Evolutionary conservation across 2,797 vertebrate genomes (phyloP), one percentile per base, ranked within the genome.

Genomic region (Tamandua tetradactyla): DNA sequence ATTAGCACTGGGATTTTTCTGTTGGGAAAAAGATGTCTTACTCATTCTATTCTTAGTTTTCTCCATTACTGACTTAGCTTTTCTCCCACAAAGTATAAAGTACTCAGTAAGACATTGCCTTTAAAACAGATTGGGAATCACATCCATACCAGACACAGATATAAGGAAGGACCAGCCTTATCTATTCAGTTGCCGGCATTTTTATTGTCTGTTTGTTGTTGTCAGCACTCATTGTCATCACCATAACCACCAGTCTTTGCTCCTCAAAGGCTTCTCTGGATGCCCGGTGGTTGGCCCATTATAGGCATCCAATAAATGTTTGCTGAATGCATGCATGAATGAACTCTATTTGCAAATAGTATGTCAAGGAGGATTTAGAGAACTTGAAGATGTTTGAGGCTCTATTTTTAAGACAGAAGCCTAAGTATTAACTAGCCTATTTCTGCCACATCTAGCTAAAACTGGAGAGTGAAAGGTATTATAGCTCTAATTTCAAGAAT

Each of bases 331-430:
- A 82, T 66, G 35, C 17, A 42, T n/a, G 18, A 59, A 55, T 83
- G 64, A 93, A 66, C 49, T 59, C 57, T 44, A 57, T 84, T 93
- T 94, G 40, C 49, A 80, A 88, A 75, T 15, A 15, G 55, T 83
- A 76, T 10, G 35, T 30, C 64, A 35, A 69, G 11, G 42, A 72
- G 14, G 57, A 71, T 71, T 83, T 82, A n/a, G 64, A 91, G 35
- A 68, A 55, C 49, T 4, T 75, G 42, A 71, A 59, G n/a, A 84
- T 86, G 72, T 30, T n/a, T 52, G 25, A 69, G 75, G 14, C 20
- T 93, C 57, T 49, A 12, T 71, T 93, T 92, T 87, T 59, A 55
- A 96, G 68, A 47, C 7, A 80, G 15, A 93, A 91, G 47, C 22
- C 15, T 40, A 42, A 72, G 47, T 47, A 49, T 14, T n/a, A 52